These are phyloP conservation scores for Menidia menidia DNA, from an alignment of 2,797 vertebrate species.

Conservation along the genomic window DNA sequence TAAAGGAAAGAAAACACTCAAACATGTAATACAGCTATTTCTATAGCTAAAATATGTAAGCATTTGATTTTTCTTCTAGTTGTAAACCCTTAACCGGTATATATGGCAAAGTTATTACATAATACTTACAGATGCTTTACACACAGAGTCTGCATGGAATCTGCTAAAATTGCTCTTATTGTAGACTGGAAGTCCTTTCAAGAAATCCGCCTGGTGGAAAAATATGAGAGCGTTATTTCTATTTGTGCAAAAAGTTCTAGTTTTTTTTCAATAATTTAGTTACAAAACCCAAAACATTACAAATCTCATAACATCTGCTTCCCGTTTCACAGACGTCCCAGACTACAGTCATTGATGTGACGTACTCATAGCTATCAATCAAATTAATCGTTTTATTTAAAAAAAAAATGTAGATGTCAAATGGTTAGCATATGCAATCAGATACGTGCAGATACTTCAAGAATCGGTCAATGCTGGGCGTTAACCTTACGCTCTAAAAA, in stretches of 20 bases:
- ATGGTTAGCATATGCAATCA: neutral
- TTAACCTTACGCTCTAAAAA: slow-evolving; percentile 3
- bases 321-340: neutral
- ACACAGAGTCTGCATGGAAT: slow-evolving; percentile 97
- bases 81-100: neutral
- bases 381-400: no score
- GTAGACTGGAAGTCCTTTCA: slow-evolving; percentile 98
- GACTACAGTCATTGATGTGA: neutral
- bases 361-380: no score
- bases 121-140: slow-evolving; percentile 96
- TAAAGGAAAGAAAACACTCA: no score
- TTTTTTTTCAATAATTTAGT: neutral
- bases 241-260: neutral
- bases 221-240: neutral
- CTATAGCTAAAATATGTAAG: no score
- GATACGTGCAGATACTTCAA: slow-evolving; percentile 1
- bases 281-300: neutral
- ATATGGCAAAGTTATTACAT: neutral
- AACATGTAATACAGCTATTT: no score
- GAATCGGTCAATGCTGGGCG: slow-evolving; percentile 40
- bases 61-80: neutral
- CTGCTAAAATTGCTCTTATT: slow-evolving; percentile 99
- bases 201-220: slow-evolving; percentile 91
- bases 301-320: neutral
- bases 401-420: neutral